Conservation (phyloP, 2,797 vertebrate genomes). For the Siniperca scherzeri region DNA sequence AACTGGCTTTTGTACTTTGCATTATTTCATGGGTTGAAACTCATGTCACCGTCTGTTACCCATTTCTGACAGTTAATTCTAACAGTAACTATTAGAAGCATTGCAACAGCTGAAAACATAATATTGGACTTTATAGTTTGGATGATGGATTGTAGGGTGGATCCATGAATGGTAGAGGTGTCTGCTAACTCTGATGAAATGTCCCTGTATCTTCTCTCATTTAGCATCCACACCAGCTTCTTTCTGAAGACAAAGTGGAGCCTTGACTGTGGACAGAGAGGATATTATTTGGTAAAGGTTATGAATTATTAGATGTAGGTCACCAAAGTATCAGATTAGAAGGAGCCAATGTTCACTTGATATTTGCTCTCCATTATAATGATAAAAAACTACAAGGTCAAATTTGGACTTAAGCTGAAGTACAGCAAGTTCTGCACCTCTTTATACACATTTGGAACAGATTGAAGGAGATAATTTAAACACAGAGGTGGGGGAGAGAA, state of each 20-base stretch:
- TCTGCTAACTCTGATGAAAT: background rate
- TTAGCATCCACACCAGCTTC: conserved; percentile 7
- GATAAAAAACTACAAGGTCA: conserved; percentile 64
- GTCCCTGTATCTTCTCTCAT: background rate
- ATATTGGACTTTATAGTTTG: background rate
- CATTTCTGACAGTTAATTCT: background rate
- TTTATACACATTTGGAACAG: conserved; percentile 51
- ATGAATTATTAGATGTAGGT: conserved; percentile 62
- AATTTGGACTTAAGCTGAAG: conserved; percentile 56
- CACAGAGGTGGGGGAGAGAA: conserved; percentile 41
- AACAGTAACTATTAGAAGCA: background rate
- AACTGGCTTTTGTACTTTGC: background rate
- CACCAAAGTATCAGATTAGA: conserved; percentile 63
- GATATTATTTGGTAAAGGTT: conserved; percentile 71
- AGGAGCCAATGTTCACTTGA: conserved; percentile 54
- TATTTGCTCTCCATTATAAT: conserved; percentile 54
- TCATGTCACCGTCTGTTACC: background rate
- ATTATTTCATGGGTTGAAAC: background rate
- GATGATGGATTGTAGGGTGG: background rate
- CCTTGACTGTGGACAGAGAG: conserved; percentile 44
- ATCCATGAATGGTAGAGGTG: background rate
- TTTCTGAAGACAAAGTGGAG: conserved; percentile 25
- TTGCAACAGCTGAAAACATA: background rate
- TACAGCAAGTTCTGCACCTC: conserved; percentile 36
- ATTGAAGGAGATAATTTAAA: conserved; percentile 54